phyloP scores from a whole-genome alignment of 2,113 vertebrate genomes.

The Archilochus colubris region DNA sequence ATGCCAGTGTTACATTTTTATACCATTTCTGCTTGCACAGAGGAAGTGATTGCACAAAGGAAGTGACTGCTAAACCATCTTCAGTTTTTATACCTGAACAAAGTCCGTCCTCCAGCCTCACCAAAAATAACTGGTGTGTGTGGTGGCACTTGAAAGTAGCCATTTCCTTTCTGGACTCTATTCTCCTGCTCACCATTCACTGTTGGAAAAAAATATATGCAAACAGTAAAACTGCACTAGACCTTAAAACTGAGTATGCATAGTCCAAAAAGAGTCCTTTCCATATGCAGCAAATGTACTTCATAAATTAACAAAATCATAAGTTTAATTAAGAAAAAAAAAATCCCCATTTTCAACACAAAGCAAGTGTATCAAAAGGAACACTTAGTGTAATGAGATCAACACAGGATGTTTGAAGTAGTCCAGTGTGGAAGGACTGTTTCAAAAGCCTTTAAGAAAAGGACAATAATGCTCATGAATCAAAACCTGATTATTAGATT shows the following conservation, averaged over 20 bases:
- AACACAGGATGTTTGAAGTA: background rate
- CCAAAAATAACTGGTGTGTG: constrained; percentile 98
- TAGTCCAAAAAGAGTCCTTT: background rate
- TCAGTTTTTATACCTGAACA: constrained; percentile 86
- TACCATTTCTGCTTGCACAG: background rate
- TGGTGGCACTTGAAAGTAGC: constrained; percentile 98
- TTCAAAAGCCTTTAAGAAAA: background rate
- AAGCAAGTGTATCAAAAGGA: background rate
- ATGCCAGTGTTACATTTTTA: background rate
- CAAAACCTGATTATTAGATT: background rate
- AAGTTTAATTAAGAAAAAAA: background rate
- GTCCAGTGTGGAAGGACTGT: background rate
- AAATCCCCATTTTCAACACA: background rate
- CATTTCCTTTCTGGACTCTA: constrained; percentile 97
- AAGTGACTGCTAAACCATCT: background rate
- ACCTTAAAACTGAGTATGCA: background rate
- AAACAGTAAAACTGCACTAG: background rate
- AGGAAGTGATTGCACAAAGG: background rate
- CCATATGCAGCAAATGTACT: background rate
- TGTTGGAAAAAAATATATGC: constrained; percentile 44
- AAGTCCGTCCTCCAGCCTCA: constrained; percentile 94
- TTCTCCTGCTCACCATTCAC: constrained; percentile 96
- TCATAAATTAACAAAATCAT: background rate
- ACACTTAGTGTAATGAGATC: background rate
- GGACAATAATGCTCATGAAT: background rate